Percentiles rank a stretch among this genome's conserved stretches.
Evolutionary conservation across 1,140 invertebrate genomes (phyloP).

Genomic region (Drosophila dunni): DNA sequence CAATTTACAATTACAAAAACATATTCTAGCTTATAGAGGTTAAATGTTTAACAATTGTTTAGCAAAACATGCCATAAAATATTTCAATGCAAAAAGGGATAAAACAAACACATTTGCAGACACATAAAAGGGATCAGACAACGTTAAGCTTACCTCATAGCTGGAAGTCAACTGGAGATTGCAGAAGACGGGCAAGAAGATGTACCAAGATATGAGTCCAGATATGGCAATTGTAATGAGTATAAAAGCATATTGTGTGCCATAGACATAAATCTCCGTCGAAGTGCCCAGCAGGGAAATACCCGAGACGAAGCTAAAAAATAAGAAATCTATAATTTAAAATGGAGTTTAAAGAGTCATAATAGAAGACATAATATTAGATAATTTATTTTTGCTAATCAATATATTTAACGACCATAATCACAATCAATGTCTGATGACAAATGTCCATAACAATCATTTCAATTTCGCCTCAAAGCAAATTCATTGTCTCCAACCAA

Average conservation of each 20-base stretch:
- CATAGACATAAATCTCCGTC: conserved; percentile 93
- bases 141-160: conserved; percentile 89
- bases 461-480: conserved; percentile 57
- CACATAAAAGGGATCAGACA: conserved; percentile 18
- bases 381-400: not conserved
- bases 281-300: conserved; percentile 92
- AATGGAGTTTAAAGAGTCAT: conserved; percentile 13
- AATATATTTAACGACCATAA: conserved; percentile 32
- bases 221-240: conserved; percentile 88
- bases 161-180: conserved; percentile 92
- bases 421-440: conserved; percentile 54
- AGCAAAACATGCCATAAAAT: conserved; percentile 44
- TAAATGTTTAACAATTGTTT: conserved; percentile 42
- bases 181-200: conserved; percentile 94
- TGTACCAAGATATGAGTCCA: conserved; percentile 88
- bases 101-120: conserved; percentile 34
- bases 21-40: not conserved
- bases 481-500: conserved; percentile 43
- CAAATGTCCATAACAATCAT: conserved; percentile 70
- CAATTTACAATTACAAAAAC: conserved; percentile 11
- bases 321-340: not conserved
- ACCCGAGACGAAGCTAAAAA: conserved; percentile 93
- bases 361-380: conserved; percentile 19
- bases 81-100: conserved; percentile 1
- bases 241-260: conserved; percentile 90